A percentile compares a stretch with the other conserved stretches of the same genome.
Conservation (phyloP, 1,140 invertebrate species). For the Teleogryllus occipitalis region DNA sequence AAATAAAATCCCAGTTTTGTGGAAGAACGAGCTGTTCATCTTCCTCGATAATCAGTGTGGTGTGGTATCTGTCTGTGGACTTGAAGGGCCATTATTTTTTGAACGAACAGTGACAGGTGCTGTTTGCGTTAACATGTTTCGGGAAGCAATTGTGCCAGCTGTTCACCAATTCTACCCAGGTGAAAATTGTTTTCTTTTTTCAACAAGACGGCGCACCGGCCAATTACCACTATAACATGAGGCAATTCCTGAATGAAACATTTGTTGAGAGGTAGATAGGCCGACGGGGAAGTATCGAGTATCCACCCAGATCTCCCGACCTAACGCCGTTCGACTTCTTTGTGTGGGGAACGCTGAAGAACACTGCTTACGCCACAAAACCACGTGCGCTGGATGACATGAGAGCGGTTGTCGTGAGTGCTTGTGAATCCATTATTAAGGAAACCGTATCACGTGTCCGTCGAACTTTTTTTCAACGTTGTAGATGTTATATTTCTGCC, state of each 20-base stretch:
- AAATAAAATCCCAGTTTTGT: background rate
- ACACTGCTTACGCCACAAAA: background rate
- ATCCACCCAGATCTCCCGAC: slow-evolving; percentile 37
- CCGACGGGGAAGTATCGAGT: slow-evolving; percentile 32
- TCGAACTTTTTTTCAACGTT: slow-evolving; percentile 2
- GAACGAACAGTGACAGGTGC: slow-evolving; percentile 9
- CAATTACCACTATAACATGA: background rate
- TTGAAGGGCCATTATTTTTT: slow-evolving; percentile 15
- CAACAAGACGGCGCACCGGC: background rate
- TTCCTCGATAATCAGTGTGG: slow-evolving; percentile 13
- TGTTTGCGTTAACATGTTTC: background rate
- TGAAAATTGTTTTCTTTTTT: slow-evolving; percentile 12
- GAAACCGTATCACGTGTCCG: background rate
- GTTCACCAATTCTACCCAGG: slow-evolving; percentile 2
- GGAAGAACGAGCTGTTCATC: slow-evolving; percentile 8
- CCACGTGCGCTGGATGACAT: background rate
- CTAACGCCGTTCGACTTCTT: slow-evolving; percentile 37
- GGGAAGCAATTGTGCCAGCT: slow-evolving; percentile 2
- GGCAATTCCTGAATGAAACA: slow-evolving; percentile 14
- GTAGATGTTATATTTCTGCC: background rate
- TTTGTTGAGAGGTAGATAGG: slow-evolving; percentile 28
- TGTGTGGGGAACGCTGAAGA: slow-evolving; percentile 33
- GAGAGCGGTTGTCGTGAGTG: background rate
- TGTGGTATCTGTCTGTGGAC: slow-evolving; percentile 9
- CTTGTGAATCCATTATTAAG: background rate